A percentile compares a stretch with the other conserved stretches of the same genome.
These are phyloP conservation scores for Neopipo cinnamomea DNA, from an alignment of 2,113 vertebrate genomes.

Conservation along the genomic window DNA sequence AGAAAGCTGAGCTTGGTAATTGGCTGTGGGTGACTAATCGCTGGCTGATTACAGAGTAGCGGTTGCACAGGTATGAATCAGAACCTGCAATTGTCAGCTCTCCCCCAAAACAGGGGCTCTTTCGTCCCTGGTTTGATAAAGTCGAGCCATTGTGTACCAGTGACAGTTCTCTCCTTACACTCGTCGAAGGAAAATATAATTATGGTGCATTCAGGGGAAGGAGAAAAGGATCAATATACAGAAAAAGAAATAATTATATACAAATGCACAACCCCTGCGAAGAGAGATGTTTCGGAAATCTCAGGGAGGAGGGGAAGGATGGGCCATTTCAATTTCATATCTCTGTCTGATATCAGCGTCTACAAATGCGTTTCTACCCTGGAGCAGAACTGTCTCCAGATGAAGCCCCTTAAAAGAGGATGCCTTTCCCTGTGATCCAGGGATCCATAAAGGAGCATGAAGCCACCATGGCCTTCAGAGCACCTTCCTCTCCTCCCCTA, in stretches of 20 bases:
- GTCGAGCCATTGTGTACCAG: background rate
- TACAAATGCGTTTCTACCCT: background rate
- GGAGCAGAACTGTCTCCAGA: background rate
- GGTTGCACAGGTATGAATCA: slow-evolving; percentile 64
- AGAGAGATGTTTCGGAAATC: background rate
- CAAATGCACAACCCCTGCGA: background rate
- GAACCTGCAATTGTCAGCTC: slow-evolving; percentile 37
- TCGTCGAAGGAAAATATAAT: background rate
- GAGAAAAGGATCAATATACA: slow-evolving; percentile 41
- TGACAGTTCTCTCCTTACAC: background rate
- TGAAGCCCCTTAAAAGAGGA: background rate
- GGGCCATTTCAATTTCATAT: background rate
- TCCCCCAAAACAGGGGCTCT: slow-evolving; percentile 23
- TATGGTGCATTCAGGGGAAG: background rate
- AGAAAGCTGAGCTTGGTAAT: slow-evolving; percentile 12
- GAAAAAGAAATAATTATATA: slow-evolving; percentile 49
- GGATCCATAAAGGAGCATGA: background rate
- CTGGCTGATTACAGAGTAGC: slow-evolving; percentile 44
- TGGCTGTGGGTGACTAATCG: slow-evolving; percentile 40
- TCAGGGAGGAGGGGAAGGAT: background rate
- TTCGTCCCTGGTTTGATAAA: background rate
- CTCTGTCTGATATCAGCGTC: background rate
- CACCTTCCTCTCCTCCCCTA: background rate
- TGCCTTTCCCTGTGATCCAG: background rate
- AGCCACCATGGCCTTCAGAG: background rate